Evolutionary conservation across 2,113 vertebrate genomes (phyloP).

Genomic region (Pachyramphus minor): DNA sequence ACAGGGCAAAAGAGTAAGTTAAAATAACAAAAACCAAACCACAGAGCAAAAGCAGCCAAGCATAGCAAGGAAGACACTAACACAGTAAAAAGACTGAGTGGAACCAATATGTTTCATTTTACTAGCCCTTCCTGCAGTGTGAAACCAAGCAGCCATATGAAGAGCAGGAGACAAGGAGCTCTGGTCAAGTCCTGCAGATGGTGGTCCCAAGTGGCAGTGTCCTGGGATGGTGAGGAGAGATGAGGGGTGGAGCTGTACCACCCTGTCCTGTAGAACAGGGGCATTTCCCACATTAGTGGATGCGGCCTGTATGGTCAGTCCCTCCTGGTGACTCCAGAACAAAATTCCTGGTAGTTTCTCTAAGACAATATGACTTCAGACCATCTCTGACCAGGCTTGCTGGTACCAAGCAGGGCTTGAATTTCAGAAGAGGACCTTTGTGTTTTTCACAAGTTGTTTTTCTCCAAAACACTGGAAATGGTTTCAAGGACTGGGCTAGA

Average conservation of each 20-base stretch:
- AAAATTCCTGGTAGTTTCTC: neutral
- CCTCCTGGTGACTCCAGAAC: neutral
- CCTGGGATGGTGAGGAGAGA: neutral
- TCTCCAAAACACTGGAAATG: neutral
- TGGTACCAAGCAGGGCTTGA: neutral
- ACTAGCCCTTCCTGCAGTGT: neutral
- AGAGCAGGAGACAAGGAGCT: neutral
- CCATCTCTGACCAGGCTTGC: no score
- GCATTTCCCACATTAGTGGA: rapidly evolving
- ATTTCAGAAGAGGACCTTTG: neutral
- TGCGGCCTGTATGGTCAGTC: neutral
- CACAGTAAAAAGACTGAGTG: neutral
- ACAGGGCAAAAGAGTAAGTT: neutral
- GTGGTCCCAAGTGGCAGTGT: neutral
- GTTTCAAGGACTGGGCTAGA: neutral
- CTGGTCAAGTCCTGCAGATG: neutral
- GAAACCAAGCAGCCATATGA: neutral
- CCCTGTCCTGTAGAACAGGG: neutral
- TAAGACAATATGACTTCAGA: neutral
- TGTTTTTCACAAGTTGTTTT: neutral
- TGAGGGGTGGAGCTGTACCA: rapidly evolving
- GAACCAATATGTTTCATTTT: neutral
- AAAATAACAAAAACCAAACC: neutral
- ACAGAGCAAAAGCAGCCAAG: neutral
- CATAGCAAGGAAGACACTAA: neutral